Evolutionary conservation across 2,888 invertebrate genomes (phyloP).

Genomic region (Drosophila picticornis): DNA sequence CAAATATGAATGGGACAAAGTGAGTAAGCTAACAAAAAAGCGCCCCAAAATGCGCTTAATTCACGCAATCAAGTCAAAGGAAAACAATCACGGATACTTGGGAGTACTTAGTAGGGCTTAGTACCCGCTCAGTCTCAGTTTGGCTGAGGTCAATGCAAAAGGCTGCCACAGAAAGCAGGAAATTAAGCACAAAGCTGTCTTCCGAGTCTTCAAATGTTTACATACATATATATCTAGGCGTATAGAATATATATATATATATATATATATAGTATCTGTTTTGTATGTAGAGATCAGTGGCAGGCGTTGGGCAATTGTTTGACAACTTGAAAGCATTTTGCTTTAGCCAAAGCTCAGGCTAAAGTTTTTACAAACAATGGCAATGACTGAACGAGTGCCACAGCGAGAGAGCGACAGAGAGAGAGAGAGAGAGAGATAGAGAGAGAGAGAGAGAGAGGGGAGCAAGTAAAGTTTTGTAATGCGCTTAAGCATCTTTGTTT

Average conservation of each 20-base stretch:
- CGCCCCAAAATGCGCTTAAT: not conserved
- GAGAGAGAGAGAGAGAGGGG: not conserved
- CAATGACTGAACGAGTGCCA: conserved; percentile 13
- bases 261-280: not conserved
- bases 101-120: not conserved
- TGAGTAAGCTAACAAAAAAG: not conserved
- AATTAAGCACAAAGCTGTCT: not conserved
- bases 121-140: not conserved
- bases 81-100: not conserved
- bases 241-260: not conserved
- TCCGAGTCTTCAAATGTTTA: not conserved
- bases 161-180: not conserved
- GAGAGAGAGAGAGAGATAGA: not conserved
- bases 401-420: not conserved
- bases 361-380: conserved; percentile 62
- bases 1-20: not conserved
- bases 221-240: too few relatives aligned
- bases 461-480: conserved; percentile 59
- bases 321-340: conserved; percentile 59
- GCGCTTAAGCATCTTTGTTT: conserved; percentile 68
- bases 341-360: conserved; percentile 57
- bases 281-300: conserved; percentile 31
- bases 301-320: conserved; percentile 50
- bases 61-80: not conserved
- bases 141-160: not conserved